phyloP scores from a whole-genome alignment of 2,113 vertebrate species.

The Apteryx owenii region DNA sequence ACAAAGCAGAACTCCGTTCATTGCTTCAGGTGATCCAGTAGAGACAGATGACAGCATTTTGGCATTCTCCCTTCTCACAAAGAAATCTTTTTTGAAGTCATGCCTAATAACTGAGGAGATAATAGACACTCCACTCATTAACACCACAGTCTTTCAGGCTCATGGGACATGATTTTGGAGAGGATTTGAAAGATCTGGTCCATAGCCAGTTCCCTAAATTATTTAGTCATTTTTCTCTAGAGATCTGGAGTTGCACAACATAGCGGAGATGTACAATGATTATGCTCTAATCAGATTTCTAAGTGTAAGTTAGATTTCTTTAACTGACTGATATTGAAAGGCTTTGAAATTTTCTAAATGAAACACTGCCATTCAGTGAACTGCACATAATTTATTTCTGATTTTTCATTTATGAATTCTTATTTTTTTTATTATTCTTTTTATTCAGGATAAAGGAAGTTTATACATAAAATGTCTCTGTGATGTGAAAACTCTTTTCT shows the following conservation, averaged over 20 bases:
- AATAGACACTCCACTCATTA: neutral
- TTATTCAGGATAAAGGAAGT: neutral
- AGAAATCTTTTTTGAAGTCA: neutral
- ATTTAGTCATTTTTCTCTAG: neutral
- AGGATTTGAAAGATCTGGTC: neutral
- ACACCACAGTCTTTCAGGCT: neutral
- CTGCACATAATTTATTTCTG: neutral
- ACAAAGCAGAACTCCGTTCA: slow-evolving; percentile 6
- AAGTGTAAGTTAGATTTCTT: neutral
- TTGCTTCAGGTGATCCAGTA: neutral
- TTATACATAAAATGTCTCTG: neutral
- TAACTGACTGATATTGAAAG: neutral
- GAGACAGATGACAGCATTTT: slow-evolving; percentile 22
- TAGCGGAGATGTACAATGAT: neutral
- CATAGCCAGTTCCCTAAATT: neutral
- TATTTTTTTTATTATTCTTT: neutral
- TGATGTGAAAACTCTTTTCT: neutral
- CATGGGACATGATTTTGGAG: neutral
- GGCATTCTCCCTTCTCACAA: neutral
- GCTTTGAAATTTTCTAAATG: neutral
- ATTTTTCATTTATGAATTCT: neutral
- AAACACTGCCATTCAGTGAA: neutral
- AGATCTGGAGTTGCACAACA: neutral
- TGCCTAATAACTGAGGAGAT: neutral
- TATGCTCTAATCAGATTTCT: neutral